Evolutionary conservation across 2,113 vertebrate species (phyloP).

Genomic region (Muntiacus muntjak): DNA sequence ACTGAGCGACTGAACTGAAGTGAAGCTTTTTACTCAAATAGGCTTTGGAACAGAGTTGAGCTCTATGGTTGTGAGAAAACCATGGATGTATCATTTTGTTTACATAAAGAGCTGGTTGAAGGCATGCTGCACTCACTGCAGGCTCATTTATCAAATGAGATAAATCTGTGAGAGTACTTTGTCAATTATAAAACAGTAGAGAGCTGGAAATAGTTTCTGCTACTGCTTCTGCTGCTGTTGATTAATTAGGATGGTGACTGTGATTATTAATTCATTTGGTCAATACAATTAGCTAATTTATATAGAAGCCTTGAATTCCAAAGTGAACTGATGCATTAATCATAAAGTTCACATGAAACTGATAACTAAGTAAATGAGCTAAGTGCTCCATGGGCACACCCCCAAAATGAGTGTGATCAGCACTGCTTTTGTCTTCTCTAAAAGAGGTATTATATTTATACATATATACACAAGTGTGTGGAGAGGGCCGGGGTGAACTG

Average conservation of each 20-base stretch:
- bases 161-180: background rate
- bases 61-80: background rate
- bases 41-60: background rate
- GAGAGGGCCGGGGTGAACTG: background rate
- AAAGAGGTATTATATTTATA: background rate
- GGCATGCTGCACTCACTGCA: background rate
- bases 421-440: background rate
- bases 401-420: background rate
- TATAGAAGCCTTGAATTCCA: background rate
- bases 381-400: background rate
- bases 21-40: background rate
- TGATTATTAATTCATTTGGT: constrained; percentile 35
- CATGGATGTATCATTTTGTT: background rate
- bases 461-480: background rate
- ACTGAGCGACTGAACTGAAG: background rate
- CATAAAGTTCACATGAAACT: background rate
- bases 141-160: background rate
- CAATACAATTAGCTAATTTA: constrained; percentile 15
- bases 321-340: background rate
- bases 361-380: background rate
- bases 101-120: background rate
- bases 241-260: background rate
- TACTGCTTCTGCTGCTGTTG: background rate
- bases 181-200: background rate
- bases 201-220: background rate